phyloP scores from a whole-genome alignment of 2,888 invertebrate species.

The Podabrus alpinus region DNA sequence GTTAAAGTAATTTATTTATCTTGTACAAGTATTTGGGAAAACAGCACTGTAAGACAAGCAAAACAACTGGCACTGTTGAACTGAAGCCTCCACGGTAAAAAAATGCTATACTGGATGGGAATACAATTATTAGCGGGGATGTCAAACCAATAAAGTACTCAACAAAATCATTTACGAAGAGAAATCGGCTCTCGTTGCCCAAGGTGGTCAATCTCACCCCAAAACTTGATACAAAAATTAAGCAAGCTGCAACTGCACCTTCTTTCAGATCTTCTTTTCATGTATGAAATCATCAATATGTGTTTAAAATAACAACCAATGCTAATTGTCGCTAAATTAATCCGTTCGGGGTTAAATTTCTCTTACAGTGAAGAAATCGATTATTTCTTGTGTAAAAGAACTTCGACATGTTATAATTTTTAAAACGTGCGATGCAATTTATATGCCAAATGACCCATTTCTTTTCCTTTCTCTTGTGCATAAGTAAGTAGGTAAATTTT shows the following conservation, averaged over 20 bases:
- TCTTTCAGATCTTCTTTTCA: background rate
- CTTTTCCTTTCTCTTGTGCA: slow-evolving; percentile 12
- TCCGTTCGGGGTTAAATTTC: slow-evolving; percentile 7
- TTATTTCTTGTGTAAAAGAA: background rate
- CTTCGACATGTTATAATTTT: background rate
- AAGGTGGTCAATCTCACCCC: background rate
- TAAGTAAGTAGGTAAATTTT: background rate
- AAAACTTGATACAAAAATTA: background rate
- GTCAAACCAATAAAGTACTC: too few species aligned
- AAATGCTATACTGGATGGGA: too few species aligned
- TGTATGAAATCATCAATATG: background rate
- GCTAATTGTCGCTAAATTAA: background rate
- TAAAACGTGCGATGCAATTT: slow-evolving; percentile 5
- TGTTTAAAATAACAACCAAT: background rate
- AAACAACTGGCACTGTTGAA: too few species aligned
- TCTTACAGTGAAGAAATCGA: slow-evolving; percentile 8
- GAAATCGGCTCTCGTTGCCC: too few species aligned
- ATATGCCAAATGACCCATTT: slow-evolving; percentile 9
- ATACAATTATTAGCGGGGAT: too few species aligned
- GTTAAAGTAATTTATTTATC: too few species aligned
- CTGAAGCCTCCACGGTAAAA: too few species aligned
- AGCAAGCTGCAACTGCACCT: background rate
- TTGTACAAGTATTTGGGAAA: too few species aligned
- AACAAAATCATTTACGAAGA: too few species aligned
- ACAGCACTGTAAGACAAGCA: too few species aligned